Base-by-base conservation (phyloP, 2,888 invertebrate genomes). In the Plemyria rubiginata region DNA sequence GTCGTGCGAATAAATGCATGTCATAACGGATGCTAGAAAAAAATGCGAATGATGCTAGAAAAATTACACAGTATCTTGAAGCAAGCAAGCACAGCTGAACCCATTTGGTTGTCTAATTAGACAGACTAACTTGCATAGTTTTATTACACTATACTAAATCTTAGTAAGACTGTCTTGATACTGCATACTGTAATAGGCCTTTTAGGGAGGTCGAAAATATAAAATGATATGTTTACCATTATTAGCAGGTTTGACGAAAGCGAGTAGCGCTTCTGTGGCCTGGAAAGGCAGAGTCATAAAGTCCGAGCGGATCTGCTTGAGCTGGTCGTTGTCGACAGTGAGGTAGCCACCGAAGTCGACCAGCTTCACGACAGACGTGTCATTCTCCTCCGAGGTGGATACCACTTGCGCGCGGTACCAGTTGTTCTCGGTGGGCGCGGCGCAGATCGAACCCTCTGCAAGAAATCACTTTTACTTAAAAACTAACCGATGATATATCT, bases 311-410 rank as follows among this genome's bases (percentile, higher is more conserved):
- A 99, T 98, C 93, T 99, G 98, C 82, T 97, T 95, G 81, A 99
- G 94, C 71, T 95, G 94, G 60, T 94, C 93, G 73, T 96, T 96
- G 75, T 95, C 95, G 59, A 98, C 94, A 63, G 94, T 94, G 79
- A 96, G 95, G 87, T 97, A 99, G 54, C 99, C 99, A 53, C 99
- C 99, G 79, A 98, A 98, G 92, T 99, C 99, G 54, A 99, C 95
- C 84, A 98, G 96, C 88, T 96, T 96, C 60, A 99, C 96, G 70
- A 97, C 94, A 74, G 97, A 96, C 46, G 95, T 94, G 75, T 95
- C 94, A 50, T 94, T 95, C 55, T 95, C 95, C 67, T 94, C 94
- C 68, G 96, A 95, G 41, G 95, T 94, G 52, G 93, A 90, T 65
- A 96, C 94, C 55, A 98, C 95, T 90, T 97, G 96, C 12, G 97